Percentiles rank a stretch among this genome's conserved stretches.
Conservation (phyloP, 2,113 vertebrate species). For the Cromileptes altivelis region DNA sequence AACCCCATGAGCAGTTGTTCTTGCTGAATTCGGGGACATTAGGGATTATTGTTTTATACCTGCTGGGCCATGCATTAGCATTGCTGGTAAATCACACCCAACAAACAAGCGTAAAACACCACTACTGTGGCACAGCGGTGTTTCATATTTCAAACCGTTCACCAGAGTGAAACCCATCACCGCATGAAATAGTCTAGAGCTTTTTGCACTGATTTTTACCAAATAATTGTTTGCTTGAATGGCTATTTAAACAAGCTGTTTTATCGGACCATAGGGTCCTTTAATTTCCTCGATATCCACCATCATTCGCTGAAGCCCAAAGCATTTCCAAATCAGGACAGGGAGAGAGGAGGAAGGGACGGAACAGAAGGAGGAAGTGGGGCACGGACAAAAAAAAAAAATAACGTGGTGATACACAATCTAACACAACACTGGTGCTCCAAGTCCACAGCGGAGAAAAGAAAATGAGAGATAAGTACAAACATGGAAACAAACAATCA, state of each 20-base stretch:
- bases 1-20: conserved; percentile 25
- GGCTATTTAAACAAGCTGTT: conserved; percentile 1
- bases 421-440: conserved; percentile 59
- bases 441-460: conserved; percentile 42
- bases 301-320: conserved; percentile 78
- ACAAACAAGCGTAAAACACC: conserved; percentile 28
- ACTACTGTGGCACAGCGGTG: conserved; percentile 33
- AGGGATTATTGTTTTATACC: conserved; percentile 27
- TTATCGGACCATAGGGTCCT: conserved; percentile 27
- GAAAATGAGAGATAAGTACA: conserved; percentile 58
- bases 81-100: conserved; percentile 34
- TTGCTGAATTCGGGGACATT: conserved; percentile 17
- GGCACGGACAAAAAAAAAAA: conserved; percentile 48
- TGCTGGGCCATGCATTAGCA: conserved; percentile 34
- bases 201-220: conserved; percentile 26
- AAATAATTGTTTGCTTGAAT: conserved; percentile 8
- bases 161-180: conserved; percentile 32
- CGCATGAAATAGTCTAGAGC: not conserved
- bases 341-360: conserved; percentile 62
- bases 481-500: conserved; percentile 50
- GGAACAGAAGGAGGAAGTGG: conserved; percentile 77
- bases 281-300: conserved; percentile 42
- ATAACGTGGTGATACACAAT: conserved; percentile 53
- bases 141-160: conserved; percentile 25
- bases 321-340: conserved; percentile 84